These are phyloP conservation scores for Ciconia stormi DNA, from an alignment of 2,113 vertebrate species.

Conservation along the genomic window DNA sequence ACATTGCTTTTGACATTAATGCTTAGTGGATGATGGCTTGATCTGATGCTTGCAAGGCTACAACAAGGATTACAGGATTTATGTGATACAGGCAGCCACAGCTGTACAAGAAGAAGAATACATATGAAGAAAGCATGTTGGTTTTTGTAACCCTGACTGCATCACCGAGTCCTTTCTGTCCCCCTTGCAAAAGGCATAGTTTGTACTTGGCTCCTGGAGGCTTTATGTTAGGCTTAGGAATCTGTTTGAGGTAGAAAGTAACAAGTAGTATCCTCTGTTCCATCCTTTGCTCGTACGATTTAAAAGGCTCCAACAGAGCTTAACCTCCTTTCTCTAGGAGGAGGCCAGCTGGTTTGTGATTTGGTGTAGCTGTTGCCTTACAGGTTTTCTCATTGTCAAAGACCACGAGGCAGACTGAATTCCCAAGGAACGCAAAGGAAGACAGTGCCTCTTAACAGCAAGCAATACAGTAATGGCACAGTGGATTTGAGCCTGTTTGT, in stretches of 20 bases:
- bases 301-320: background rate
- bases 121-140: background rate
- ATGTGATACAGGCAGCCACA: background rate
- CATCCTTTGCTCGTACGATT: background rate
- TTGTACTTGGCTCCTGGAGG: background rate
- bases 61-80: background rate
- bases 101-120: background rate
- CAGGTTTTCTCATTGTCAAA: rapidly evolving
- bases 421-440: background rate
- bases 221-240: background rate
- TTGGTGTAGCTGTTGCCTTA: background rate
- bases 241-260: background rate
- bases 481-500: background rate
- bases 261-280: background rate
- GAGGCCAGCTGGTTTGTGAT: background rate
- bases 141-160: background rate
- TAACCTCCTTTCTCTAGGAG: background rate
- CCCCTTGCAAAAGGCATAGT: background rate
- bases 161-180: background rate
- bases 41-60: background rate
- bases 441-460: background rate
- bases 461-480: background rate
- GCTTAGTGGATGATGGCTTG: background rate
- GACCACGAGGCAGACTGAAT: background rate
- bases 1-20: background rate